Percentiles rank a stretch among this genome's conserved stretches.
Conservation (phyloP, 64 coral and sea anemone genomes). For the Orbicella faveolata region DNA sequence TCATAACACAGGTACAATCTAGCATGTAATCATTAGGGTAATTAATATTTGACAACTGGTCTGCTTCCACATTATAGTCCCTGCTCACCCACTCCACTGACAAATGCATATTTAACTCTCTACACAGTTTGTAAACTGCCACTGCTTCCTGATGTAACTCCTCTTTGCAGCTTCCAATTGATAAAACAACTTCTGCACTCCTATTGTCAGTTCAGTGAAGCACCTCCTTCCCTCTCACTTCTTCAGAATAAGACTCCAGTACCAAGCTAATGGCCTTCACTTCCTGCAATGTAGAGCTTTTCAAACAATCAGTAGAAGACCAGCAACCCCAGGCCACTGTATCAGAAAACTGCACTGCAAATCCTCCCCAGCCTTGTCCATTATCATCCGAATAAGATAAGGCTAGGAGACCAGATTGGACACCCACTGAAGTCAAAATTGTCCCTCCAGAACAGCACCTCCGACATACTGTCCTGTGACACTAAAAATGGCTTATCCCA, state of each 20-base stretch:
- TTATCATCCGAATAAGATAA: conserved; percentile 49
- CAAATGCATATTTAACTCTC: background rate
- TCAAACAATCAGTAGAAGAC: conserved; percentile 29
- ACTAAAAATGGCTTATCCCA: conserved; percentile 53
- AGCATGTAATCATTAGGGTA: conserved; percentile 37
- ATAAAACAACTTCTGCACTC: conserved; percentile 38
- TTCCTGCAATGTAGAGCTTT: conserved; percentile 43
- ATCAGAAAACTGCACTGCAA: conserved; percentile 52
- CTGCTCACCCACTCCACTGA: conserved; percentile 52
- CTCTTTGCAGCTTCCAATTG: conserved; percentile 34
- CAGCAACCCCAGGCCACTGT: conserved; percentile 59
- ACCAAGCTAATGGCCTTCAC: conserved; percentile 38
- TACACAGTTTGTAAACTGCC: conserved; percentile 54
- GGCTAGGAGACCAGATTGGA: conserved; percentile 50
- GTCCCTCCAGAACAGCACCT: conserved; percentile 54
- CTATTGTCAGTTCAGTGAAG: conserved; percentile 40
- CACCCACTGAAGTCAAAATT: conserved; percentile 58
- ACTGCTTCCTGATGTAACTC: conserved; percentile 58
- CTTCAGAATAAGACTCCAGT: conserved; percentile 35
- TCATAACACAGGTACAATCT: background rate
- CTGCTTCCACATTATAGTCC: no score
- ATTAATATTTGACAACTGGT: background rate
- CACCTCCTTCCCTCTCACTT: conserved; percentile 44
- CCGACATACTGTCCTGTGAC: conserved; percentile 21
- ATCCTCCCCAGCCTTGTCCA: conserved; percentile 59